A percentile compares a stretch with the other conserved stretches of the same genome.
phyloP scores from a whole-genome alignment of 2,888 invertebrate species.

The Orthosia gothica region DNA sequence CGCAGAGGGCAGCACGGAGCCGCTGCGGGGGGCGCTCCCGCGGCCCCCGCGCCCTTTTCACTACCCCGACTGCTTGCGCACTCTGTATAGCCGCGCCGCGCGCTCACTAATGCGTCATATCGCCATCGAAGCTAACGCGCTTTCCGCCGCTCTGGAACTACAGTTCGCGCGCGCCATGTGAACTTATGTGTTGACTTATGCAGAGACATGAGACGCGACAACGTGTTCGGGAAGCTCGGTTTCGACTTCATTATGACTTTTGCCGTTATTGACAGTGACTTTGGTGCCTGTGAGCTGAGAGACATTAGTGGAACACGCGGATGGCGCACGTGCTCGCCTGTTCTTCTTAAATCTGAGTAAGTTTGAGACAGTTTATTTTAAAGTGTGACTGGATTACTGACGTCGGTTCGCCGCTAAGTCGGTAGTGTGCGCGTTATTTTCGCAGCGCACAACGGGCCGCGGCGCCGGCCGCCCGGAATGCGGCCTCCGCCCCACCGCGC shows the following conservation, averaged over 20 bases:
- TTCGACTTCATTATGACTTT: conserved; percentile 62
- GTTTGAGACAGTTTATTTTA: conserved; percentile 88
- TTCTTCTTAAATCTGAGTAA: conserved; percentile 82
- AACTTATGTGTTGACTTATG: conserved; percentile 86
- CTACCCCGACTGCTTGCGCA: conserved; percentile 86
- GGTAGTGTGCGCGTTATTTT: conserved; percentile 86
- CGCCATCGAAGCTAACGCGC: conserved; percentile 86
- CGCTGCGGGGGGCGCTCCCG: conserved; percentile 80
- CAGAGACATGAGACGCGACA: conserved; percentile 66
- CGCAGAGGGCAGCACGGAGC: conserved; percentile 89
- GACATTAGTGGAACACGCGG: conserved; percentile 80
- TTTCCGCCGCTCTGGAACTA: conserved; percentile 73
- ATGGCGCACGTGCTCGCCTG: conserved; percentile 85
- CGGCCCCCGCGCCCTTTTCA: conserved; percentile 78
- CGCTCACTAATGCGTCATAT: conserved; percentile 91
- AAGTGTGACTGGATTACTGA: conserved; percentile 84
- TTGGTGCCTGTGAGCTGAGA: conserved; percentile 80
- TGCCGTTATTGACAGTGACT: conserved; percentile 82
- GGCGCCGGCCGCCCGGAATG: conserved; percentile 86
- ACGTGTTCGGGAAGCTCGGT: conserved; percentile 60
- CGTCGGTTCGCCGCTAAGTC: conserved; percentile 76
- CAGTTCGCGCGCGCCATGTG: conserved; percentile 89
- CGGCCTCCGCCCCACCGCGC: conserved; percentile 89
- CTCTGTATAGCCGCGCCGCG: conserved; percentile 87
- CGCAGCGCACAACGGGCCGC: conserved; percentile 79